These are phyloP conservation scores for Ictalurus furcatus DNA, from an alignment of 2,113 vertebrate species.

Conservation along the genomic window DNA sequence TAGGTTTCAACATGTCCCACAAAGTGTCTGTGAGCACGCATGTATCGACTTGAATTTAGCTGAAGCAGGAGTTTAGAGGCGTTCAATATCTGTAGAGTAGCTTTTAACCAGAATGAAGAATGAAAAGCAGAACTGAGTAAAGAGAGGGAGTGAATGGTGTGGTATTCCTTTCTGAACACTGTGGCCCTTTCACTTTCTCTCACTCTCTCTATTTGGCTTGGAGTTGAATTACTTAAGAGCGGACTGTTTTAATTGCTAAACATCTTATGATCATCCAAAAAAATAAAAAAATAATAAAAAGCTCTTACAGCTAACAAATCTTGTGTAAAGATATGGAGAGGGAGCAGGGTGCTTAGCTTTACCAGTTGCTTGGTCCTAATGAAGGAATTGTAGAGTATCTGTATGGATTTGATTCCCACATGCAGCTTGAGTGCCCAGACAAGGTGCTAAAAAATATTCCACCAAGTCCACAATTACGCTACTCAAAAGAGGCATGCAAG, in stretches of 20 bases:
- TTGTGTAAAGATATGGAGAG: neutral
- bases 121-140: neutral
- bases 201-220: neutral
- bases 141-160: neutral
- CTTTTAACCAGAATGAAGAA: conserved; percentile 24
- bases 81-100: neutral
- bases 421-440: neutral
- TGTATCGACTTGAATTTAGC: neutral
- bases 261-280: neutral
- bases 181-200: neutral
- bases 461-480: neutral
- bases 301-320: neutral
- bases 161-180: conserved; percentile 12
- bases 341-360: neutral
- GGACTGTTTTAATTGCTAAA: neutral
- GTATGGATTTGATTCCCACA: neutral
- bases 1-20: neutral
- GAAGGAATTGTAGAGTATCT: conserved; percentile 18
- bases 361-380: neutral
- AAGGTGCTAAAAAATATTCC: neutral
- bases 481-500: neutral
- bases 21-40: neutral
- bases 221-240: neutral
- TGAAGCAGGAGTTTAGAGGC: conserved; percentile 5
- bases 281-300: too few species aligned